Base-by-base conservation (phyloP, 2,113 vertebrate species). In the Halcyon malimbica region DNA sequence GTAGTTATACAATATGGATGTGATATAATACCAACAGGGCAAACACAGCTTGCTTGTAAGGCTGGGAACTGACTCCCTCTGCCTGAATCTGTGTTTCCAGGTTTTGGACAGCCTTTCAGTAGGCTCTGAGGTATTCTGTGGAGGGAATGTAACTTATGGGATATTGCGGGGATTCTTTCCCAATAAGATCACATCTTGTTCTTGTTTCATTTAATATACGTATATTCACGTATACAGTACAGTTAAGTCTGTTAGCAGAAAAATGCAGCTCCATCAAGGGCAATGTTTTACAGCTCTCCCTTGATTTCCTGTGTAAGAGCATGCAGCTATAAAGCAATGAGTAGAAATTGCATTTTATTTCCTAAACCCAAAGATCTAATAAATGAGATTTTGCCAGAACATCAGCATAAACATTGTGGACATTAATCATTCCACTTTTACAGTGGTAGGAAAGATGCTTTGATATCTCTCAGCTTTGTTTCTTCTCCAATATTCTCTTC, bases 161-260 rank as follows among this genome's bases (percentile, higher is more conserved):
- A 97, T 97, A 97, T 95, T 94, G 56, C 56, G 4, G 89, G 89
- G 91, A 97, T 98, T 98, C 88, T 77, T 97, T 98, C 95, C 93
- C 82, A 83, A 53, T 93, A 97, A 94, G 89, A 97, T 93, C 97
- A 97, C 95, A 97, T 97, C 96, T 97, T 97, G 96, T 95, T 97
- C 96, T 93, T 87, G 94, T 97, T 97, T 97, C 74, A 92, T 83
- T 87, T 87, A 44, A 94, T 67, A 94, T 54, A 89, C 59, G 84
- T 93, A 78, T 62, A 83, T 70, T 89, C 91, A 83, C 2, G 0
- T 79, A 74, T 20, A 80, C 9, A 57, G 81, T 44, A 92, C 83
- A 48, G 76, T 83, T 80, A 73, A 96, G 83, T 35, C 82, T 74
- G 77, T 76, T 74, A 94, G 94, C 41, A 70, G 57, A 85, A 89